A percentile compares a stretch with the other conserved stretches of the same genome.
These are phyloP conservation scores for Prosapia bicincta DNA, from an alignment of 2,888 invertebrate genomes.

Conservation along the genomic window DNA sequence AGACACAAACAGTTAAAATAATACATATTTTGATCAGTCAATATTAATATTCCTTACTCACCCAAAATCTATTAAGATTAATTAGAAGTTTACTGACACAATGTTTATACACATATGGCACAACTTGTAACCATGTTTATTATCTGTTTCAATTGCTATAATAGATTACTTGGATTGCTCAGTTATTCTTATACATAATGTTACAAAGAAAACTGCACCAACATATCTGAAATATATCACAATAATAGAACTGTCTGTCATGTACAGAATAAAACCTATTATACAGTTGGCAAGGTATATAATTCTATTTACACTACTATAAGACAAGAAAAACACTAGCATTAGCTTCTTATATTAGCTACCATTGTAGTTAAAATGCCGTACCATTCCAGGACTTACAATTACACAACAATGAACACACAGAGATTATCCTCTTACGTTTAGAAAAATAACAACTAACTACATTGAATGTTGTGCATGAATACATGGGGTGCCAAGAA, in stretches of 20 bases:
- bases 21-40: too few species aligned
- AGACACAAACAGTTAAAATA: too few species aligned
- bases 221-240: background rate
- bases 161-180: too few species aligned
- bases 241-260: background rate
- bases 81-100: too few species aligned
- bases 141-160: too few species aligned
- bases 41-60: too few species aligned
- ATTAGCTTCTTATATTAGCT: background rate
- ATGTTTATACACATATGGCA: too few species aligned
- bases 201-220: background rate
- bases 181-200: too few species aligned
- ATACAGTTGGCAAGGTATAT: background rate
- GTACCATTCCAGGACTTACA: background rate
- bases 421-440: background rate
- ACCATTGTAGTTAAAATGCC: background rate
- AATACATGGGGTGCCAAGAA: slow-evolving; percentile 2
- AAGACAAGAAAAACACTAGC: background rate
- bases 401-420: background rate
- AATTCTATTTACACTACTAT: slow-evolving; percentile 1
- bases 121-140: too few species aligned
- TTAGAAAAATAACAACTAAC: background rate
- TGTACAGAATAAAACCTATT: background rate
- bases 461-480: background rate
- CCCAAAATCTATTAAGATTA: too few species aligned